phyloP scores from a whole-genome alignment of 2,888 invertebrate genomes.

The Phanerotoma sp. region DNA sequence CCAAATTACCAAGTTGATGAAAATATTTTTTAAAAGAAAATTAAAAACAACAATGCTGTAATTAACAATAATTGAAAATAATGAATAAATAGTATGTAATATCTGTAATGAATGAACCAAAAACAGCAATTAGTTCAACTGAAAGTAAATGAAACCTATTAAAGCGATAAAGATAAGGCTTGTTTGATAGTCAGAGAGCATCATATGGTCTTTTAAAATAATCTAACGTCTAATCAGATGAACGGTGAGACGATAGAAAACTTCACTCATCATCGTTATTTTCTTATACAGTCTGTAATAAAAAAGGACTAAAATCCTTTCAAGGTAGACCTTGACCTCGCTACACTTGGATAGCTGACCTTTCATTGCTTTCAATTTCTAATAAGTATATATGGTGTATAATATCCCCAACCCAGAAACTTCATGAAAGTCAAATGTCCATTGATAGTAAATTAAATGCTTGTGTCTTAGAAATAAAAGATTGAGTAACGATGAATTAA shows the following conservation, averaged over 20 bases:
- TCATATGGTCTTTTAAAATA: constrained; percentile 1
- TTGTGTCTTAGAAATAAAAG: not conserved
- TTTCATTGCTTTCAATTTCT: constrained; percentile 3
- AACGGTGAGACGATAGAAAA: not conserved
- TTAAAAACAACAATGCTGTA: too few species aligned
- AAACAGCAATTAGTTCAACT: constrained; percentile 16
- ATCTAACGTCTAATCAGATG: not conserved
- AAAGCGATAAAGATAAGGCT: not conserved
- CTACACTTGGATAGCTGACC: constrained; percentile 1
- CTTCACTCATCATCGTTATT: constrained; percentile 24
- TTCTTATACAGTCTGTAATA: too few species aligned
- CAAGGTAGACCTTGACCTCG: constrained; percentile 43
- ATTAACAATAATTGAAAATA: not conserved
- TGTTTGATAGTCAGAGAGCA: constrained; percentile 1
- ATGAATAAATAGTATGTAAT: not conserved
- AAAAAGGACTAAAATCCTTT: constrained; percentile 41
- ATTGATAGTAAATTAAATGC: not conserved
- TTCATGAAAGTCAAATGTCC: constrained; percentile 1
- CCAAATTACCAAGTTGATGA: not conserved
- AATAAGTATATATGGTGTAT: not conserved
- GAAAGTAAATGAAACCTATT: constrained; percentile 8
- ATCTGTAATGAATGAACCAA: not conserved
- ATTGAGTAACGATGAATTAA: not conserved
- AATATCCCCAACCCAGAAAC: not conserved
- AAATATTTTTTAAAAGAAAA: not conserved